Percentiles rank a stretch among this genome's conserved stretches.
Evolutionary conservation across 2,888 invertebrate species (phyloP).

Genomic region (Amphipyra tragopoginis): DNA sequence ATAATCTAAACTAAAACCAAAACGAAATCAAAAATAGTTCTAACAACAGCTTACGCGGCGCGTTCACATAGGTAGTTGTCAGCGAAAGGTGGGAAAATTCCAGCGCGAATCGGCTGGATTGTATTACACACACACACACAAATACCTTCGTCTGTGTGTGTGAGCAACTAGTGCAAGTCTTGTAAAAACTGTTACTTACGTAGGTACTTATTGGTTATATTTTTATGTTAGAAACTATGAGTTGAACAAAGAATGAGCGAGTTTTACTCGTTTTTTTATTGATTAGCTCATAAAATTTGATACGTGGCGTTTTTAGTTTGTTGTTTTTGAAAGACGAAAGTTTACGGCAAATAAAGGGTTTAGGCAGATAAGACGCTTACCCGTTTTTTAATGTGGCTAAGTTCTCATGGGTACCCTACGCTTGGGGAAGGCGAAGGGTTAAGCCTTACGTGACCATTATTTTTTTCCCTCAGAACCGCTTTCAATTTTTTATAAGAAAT

Average conservation of each 20-base stretch:
- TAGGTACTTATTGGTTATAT: slow-evolving; percentile 9
- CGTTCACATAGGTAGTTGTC: slow-evolving; percentile 5
- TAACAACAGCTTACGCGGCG: background rate
- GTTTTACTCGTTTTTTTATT: background rate
- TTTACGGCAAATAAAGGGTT: no score
- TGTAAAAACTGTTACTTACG: slow-evolving; percentile 41
- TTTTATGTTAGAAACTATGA: slow-evolving; percentile 37
- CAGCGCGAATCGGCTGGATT: slow-evolving; percentile 55
- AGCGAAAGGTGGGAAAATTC: slow-evolving; percentile 76
- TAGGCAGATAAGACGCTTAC: no score
- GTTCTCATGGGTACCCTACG: no score
- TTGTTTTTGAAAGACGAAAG: no score
- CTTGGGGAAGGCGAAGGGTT: no score
- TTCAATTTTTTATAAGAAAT: no score
- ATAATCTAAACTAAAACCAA: background rate
- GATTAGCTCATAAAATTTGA: no score
- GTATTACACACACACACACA: slow-evolving; percentile 38
- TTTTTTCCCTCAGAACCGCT: no score
- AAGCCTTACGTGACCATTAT: no score
- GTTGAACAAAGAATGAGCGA: background rate
- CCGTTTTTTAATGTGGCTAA: no score
- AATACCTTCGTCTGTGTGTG: slow-evolving; percentile 12
- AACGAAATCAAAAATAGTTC: background rate
- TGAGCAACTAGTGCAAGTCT: slow-evolving; percentile 38
- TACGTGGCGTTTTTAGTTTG: no score